Percentiles rank a stretch among this genome's conserved stretches.
Conservation (phyloP, 1,140 invertebrate species). For the Chionoecetes opilio region DNA sequence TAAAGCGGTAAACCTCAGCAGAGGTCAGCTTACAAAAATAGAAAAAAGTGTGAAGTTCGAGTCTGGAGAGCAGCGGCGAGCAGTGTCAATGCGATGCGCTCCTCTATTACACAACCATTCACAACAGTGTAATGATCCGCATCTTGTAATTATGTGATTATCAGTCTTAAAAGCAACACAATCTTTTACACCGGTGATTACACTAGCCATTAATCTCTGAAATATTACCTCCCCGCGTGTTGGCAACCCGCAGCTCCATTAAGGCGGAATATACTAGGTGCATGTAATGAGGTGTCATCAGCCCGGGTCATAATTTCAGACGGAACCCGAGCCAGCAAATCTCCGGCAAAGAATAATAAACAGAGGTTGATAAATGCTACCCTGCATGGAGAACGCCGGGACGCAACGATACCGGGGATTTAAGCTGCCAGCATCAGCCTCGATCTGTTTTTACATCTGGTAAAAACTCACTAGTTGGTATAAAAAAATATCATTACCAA, state of each 20-base stretch:
- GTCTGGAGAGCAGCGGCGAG: background rate
- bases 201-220: background rate
- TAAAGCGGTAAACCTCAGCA: background rate
- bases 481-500: too few species aligned
- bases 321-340: background rate
- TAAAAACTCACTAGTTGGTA: too few species aligned
- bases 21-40: background rate
- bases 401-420: background rate
- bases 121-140: background rate
- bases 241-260: background rate
- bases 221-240: background rate
- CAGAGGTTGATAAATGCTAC: background rate
- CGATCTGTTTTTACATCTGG: too few species aligned
- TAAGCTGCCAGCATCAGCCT: too few species aligned
- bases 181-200: background rate
- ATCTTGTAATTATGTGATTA: background rate
- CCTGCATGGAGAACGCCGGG: background rate
- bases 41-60: background rate
- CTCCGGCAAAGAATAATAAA: background rate
- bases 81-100: background rate
- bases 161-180: background rate
- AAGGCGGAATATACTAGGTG: background rate
- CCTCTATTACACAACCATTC: background rate
- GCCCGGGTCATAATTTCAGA: background rate
- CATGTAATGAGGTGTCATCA: background rate